Evolutionary conservation across 30 jellyfish, hydroid and myxozoan species (phyloP).

Genomic region (Cassiopea xamachana): DNA sequence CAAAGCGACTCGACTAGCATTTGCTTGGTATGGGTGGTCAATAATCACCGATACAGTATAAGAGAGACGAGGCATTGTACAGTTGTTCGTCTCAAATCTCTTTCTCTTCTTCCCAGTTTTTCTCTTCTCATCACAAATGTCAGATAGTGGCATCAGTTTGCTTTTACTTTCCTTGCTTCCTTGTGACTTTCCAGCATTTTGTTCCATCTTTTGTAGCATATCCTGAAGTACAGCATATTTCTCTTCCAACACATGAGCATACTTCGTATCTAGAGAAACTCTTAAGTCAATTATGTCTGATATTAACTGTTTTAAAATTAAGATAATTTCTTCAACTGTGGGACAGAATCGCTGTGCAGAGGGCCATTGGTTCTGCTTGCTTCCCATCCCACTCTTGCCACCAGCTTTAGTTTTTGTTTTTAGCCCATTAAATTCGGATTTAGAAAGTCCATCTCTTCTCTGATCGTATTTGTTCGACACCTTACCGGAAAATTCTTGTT

Average conservation of each 20-base stretch:
- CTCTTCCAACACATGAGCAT: conserved; percentile 43
- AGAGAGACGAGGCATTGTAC: conserved; percentile 51
- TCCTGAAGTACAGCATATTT: conserved; percentile 63
- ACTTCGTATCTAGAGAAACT: conserved; percentile 18
- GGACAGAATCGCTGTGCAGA: not conserved
- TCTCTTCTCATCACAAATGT: conserved; percentile 65
- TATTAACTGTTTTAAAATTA: conserved; percentile 11
- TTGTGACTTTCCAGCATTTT: not conserved
- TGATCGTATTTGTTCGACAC: not conserved
- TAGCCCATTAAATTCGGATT: not conserved
- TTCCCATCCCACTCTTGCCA: not conserved
- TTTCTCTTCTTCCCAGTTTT: conserved; percentile 42
- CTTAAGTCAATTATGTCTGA: conserved; percentile 52
- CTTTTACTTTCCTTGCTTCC: not conserved
- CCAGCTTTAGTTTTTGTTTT: not conserved
- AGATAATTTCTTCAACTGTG: conserved; percentile 1
- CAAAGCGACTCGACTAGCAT: not conserved
- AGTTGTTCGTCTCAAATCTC: conserved; percentile 67
- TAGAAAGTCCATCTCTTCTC: not conserved
- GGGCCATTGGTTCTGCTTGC: not conserved
- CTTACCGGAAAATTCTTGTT: not conserved
- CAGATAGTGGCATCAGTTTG: not conserved
- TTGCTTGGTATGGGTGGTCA: conserved; percentile 31
- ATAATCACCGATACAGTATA: conserved; percentile 63
- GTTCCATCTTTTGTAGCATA: conserved; percentile 19